Percentiles rank a stretch among this genome's conserved stretches.
phyloP scores from a whole-genome alignment of 2,888 invertebrate genomes.

The Acronicta aceris region DNA sequence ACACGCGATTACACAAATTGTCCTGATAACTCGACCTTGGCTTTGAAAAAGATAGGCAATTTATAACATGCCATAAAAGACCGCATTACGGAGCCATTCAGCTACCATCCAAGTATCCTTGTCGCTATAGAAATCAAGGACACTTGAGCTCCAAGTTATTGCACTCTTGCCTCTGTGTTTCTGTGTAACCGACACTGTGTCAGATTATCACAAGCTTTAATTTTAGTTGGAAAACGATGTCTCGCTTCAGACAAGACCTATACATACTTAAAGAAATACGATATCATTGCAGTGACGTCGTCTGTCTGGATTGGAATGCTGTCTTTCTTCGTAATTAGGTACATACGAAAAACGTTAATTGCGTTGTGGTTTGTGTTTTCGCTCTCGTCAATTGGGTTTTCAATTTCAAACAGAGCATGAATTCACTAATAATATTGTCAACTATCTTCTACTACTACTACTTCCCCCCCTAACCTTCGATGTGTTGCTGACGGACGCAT shows the following conservation, averaged over 20 bases:
- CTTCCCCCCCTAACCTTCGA: too few species aligned
- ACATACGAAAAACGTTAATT: background rate
- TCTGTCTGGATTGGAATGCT: conserved; percentile 1
- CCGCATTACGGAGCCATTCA: conserved; percentile 28
- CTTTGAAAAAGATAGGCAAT: conserved; percentile 13
- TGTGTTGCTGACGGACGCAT: background rate
- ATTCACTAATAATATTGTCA: too few species aligned
- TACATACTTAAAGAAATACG: conserved; percentile 6
- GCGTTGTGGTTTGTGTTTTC: too few species aligned
- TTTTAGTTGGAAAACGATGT: conserved; percentile 29
- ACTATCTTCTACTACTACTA: too few species aligned
- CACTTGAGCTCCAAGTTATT: conserved; percentile 14
- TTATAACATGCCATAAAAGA: conserved; percentile 25
- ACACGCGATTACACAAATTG: conserved; percentile 21
- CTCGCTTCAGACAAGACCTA: background rate
- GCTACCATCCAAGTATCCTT: background rate
- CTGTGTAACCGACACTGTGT: conserved; percentile 7
- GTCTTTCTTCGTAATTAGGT: conserved; percentile 3
- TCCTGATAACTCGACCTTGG: conserved; percentile 28
- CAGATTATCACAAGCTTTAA: conserved; percentile 5
- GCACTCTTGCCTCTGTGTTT: conserved; percentile 21
- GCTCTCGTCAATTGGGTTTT: too few species aligned
- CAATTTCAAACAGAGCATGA: too few species aligned
- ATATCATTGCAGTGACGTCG: conserved; percentile 7
- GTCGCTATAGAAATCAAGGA: conserved; percentile 34